Percentiles rank a stretch among this genome's conserved stretches.
phyloP scores from a whole-genome alignment of 2,797 vertebrate genomes.

The Danio choprae region DNA sequence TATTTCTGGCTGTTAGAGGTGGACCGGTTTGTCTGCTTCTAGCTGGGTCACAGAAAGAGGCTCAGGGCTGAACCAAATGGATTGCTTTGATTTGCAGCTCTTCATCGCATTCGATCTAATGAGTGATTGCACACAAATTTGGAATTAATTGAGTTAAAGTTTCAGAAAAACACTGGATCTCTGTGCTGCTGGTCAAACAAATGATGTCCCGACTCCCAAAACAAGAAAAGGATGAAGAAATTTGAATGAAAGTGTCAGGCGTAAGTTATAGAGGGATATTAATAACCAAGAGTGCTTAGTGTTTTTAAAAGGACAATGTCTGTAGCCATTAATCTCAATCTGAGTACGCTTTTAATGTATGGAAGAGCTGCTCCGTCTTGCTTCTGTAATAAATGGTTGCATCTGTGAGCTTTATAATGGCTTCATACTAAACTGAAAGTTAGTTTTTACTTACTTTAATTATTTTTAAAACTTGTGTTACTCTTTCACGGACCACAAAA shows the following conservation, averaged over 20 bases:
- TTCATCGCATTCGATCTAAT: constrained; percentile 1
- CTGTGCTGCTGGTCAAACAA: not conserved
- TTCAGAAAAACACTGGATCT: not conserved
- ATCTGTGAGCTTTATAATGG: not conserved
- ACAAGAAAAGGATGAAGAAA: not conserved
- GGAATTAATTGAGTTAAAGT: constrained; percentile 3
- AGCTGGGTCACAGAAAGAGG: not conserved
- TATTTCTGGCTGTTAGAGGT: not conserved
- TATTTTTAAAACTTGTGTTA: not conserved
- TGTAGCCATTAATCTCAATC: not conserved
- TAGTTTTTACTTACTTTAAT: not conserved
- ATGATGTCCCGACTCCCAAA: not conserved
- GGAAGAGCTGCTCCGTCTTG: not conserved
- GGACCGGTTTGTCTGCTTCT: not conserved
- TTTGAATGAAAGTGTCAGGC: not conserved
- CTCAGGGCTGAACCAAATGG: not conserved
- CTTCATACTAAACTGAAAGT: not conserved
- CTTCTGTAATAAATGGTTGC: not conserved
- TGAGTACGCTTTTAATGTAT: not conserved
- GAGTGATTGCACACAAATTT: not conserved
- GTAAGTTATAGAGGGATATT: not conserved
- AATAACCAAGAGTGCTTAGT: not conserved
- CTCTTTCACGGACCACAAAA: not conserved
- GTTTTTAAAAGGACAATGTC: not conserved
- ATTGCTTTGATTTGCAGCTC: not conserved